Percentiles rank a stretch among this genome's conserved stretches.
Evolutionary conservation across 2,888 invertebrate species (phyloP).

Genomic region (Apantesis nais): DNA sequence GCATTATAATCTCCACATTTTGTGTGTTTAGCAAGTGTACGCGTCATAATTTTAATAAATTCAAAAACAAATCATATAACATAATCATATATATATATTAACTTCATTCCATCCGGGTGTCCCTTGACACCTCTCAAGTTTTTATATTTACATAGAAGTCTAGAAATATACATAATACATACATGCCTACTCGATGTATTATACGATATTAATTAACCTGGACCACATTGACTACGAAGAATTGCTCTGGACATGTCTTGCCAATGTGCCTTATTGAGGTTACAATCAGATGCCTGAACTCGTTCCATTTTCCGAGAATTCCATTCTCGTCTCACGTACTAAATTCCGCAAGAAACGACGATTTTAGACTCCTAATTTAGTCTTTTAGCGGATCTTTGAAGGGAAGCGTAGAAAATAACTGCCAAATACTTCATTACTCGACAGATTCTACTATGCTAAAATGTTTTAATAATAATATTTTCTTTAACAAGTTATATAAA

Average conservation of each 20-base stretch:
- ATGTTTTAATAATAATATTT: not conserved
- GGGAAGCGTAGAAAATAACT: not conserved
- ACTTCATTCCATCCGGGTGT: no score
- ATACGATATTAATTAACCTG: not conserved
- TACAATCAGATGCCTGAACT: conserved; percentile 22
- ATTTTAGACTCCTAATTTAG: not conserved
- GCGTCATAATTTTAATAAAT: no score
- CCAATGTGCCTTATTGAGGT: not conserved
- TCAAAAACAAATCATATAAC: no score
- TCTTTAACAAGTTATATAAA: not conserved
- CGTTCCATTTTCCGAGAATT: conserved; percentile 23
- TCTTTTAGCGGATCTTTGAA: not conserved
- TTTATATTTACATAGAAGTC: no score
- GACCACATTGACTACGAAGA: not conserved
- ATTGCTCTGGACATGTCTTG: not conserved
- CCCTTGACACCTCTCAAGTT: no score
- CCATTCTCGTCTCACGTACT: conserved; percentile 39
- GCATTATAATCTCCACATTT: no score
- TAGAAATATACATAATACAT: no score
- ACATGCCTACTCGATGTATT: not conserved
- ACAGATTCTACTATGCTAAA: not conserved
- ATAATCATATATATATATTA: no score
- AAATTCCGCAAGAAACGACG: conserved; percentile 28
- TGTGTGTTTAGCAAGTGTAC: no score
- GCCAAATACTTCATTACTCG: not conserved